phyloP scores from a whole-genome alignment of 2,113 vertebrate genomes.

The Hiodon alosoides region DNA sequence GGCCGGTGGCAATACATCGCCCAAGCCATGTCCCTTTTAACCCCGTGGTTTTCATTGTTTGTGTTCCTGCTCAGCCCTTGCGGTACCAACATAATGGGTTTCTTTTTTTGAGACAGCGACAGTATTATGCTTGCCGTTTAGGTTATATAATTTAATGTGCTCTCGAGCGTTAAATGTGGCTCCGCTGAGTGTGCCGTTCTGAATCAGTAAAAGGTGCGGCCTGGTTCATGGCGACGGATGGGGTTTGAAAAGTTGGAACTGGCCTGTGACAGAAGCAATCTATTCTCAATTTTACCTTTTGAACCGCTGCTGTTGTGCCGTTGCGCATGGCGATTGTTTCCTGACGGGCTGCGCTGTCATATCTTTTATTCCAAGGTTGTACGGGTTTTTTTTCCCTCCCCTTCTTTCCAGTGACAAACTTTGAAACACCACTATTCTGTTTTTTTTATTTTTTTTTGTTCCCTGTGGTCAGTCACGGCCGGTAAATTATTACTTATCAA shows the following conservation, averaged over 20 bases:
- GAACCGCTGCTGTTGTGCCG: slow-evolving; percentile 35
- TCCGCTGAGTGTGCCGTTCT: slow-evolving; percentile 10
- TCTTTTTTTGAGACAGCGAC: slow-evolving; percentile 32
- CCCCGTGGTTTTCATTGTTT: slow-evolving; percentile 28
- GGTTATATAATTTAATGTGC: slow-evolving; percentile 47
- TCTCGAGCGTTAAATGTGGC: slow-evolving; percentile 53
- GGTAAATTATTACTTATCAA: too few relatives aligned
- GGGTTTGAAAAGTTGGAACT: slow-evolving; percentile 34
- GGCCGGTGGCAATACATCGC: slow-evolving; percentile 25
- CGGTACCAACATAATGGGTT: slow-evolving; percentile 45
- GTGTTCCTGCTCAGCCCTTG: slow-evolving; percentile 23
- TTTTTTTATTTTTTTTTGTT: background rate
- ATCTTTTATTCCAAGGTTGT: slow-evolving; percentile 23
- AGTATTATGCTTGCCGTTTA: slow-evolving; percentile 41
- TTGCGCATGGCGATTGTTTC: slow-evolving; percentile 41
- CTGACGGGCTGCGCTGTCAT: slow-evolving; percentile 44
- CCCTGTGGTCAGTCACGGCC: too few relatives aligned
- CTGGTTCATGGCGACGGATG: slow-evolving; percentile 16
- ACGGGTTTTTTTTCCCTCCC: background rate
- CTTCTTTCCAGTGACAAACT: background rate
- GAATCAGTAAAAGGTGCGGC: slow-evolving; percentile 30
- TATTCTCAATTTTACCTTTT: slow-evolving; percentile 42
- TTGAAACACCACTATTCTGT: background rate
- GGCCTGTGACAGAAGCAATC: slow-evolving; percentile 52
- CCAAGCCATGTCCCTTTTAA: slow-evolving; percentile 30